phyloP scores from a whole-genome alignment of 2,113 vertebrate genomes.

The Stigmatopora argus region DNA sequence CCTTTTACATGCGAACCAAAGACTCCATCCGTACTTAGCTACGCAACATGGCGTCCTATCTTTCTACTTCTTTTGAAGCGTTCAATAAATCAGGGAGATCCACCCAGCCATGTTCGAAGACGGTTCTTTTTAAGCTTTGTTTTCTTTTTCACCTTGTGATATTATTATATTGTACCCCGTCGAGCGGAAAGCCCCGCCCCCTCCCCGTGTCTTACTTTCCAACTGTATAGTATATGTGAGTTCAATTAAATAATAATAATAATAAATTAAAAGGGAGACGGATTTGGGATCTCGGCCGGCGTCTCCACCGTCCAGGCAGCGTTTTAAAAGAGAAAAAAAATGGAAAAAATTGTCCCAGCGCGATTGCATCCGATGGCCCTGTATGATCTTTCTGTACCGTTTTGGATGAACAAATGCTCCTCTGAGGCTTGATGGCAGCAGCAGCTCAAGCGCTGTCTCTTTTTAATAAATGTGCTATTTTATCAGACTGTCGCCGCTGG shows the following conservation, averaged over 20 bases:
- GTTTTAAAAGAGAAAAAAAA: conserved; percentile 3
- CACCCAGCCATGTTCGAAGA: conserved; percentile 1
- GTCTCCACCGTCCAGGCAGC: conserved; percentile 12
- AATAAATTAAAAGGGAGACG: conserved; percentile 1
- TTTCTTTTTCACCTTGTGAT: background rate
- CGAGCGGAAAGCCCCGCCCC: background rate
- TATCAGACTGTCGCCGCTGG: conserved; percentile 55
- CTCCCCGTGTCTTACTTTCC: background rate
- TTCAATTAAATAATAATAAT: conserved; percentile 6
- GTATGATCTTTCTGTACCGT: conserved; percentile 21
- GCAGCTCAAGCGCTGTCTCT: conserved; percentile 58
- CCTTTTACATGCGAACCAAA: conserved; percentile 56
- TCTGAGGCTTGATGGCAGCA: conserved; percentile 31
- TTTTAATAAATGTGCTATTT: conserved; percentile 79
- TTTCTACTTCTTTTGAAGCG: conserved; percentile 3
- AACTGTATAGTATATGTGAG: conserved; percentile 19
- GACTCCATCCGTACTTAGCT: conserved; percentile 33
- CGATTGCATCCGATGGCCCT: conserved; percentile 22
- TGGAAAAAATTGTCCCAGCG: background rate
- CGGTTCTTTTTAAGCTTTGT: background rate
- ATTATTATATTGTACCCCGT: background rate
- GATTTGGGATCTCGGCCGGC: conserved; percentile 20
- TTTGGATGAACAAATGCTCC: conserved; percentile 22
- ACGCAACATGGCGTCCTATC: conserved; percentile 14
- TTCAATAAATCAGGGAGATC: conserved; percentile 10